Evolutionary conservation across 1,140 invertebrate species (phyloP), one percentile per base, ranked within the genome.

Genomic region (Heliconius hewitsoni): DNA sequence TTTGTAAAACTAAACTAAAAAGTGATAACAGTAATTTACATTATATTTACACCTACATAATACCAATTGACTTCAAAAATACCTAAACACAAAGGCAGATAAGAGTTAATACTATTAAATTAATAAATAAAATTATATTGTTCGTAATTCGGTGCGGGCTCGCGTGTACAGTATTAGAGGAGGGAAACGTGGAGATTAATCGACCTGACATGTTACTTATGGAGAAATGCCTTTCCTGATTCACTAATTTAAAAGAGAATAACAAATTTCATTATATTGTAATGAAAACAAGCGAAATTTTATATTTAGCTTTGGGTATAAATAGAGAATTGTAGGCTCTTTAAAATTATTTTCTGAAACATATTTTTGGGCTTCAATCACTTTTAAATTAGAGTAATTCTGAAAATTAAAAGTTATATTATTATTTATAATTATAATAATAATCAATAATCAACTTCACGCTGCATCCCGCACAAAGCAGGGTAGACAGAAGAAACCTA

Each of bases 161-260:
- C 88, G 89, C 88, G 88, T 92, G 89, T 79, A 80, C 42, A 75
- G 90, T 88, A 92, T 93, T 93, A 93, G 84, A 81, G 84, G 81
- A 78, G 76, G 79, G 80, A 13, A 74, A 66, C 71, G 77, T 76
- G 80, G 83, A 84, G 84, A 86, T 86, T 93, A 93, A 93, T 93
- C 91, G 87, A 84, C 86, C 85, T 91, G 91, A 92, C 89, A 89
- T 82, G 88, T 86, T 85, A 85, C 89, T 91, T 88, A 91, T 88
- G 90, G 85, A 86, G 85, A 84, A 86, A 76, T 83, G 82, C 80
- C 85, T 85, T 84, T 78, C 82, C 86, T 79, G 85, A 84, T 87
- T 88, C 79, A 75, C 81, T 74, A 80, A 79, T 73, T 80, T 37
- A 37, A 19, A 18, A 39, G n/a, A 39, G 70, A 9, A 30, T 77